Conservation (phyloP, 2,888 invertebrate species). For the Drosophila vallismaia region DNA sequence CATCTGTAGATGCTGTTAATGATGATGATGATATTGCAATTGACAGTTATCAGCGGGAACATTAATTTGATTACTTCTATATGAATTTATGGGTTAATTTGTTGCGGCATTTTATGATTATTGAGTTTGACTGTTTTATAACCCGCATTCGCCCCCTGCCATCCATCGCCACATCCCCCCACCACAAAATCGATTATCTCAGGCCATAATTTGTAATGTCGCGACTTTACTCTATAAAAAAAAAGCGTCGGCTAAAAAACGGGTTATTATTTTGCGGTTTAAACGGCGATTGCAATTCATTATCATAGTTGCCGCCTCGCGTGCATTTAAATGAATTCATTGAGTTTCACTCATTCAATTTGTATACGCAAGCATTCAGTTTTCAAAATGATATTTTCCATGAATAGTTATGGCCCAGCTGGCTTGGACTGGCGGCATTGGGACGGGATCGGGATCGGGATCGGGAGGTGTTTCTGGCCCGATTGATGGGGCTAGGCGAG, state of each 20-base stretch:
- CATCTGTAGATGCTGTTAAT: conserved; percentile 35
- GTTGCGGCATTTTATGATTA: conserved; percentile 75
- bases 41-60: conserved; percentile 70
- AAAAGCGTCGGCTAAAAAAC: conserved; percentile 52
- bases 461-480: conserved; percentile 59
- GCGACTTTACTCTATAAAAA: conserved; percentile 35
- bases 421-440: neutral
- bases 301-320: conserved; percentile 76
- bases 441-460: conserved; percentile 15
- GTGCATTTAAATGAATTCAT: conserved; percentile 79
- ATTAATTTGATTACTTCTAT: conserved; percentile 76
- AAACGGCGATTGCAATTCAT: conserved; percentile 72
- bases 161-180: neutral
- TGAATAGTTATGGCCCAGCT: conserved; percentile 26
- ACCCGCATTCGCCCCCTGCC: conserved; percentile 1
- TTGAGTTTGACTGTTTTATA: conserved; percentile 57
- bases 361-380: conserved; percentile 72
- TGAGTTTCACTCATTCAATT: conserved; percentile 75
- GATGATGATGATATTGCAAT: conserved; percentile 38
- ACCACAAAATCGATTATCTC: conserved; percentile 55
- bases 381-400: conserved; percentile 44
- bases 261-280: conserved; percentile 74
- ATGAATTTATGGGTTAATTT: conserved; percentile 79
- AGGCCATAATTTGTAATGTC: conserved; percentile 65
- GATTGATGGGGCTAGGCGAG: conserved; percentile 47